Evolutionary conservation across 2,113 vertebrate species (phyloP), one percentile per base, ranked within the genome.

Genomic region (Aythya baeri): DNA sequence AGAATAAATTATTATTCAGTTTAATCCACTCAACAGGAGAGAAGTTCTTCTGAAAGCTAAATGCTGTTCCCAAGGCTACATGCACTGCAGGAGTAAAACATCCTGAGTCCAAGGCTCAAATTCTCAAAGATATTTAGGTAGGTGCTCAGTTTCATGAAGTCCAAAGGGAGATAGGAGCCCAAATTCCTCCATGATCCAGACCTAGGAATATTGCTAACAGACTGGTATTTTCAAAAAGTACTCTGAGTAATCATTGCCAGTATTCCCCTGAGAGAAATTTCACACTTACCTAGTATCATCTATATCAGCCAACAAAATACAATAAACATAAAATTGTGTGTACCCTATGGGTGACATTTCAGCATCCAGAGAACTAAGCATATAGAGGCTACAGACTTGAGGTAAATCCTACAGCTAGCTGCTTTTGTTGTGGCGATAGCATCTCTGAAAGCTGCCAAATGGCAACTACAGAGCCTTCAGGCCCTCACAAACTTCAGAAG

Each of bases 21-120:
- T 93, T 94, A 89, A 94, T 83, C 71, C 72, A 86, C 65, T 50
- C 67, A 67, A n/a, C 21, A 55, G 27, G n/a, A 87, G 26, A 63
- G 55, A 67, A 67, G 16, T 31, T 80, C 66, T 41, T 90, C 58
- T 79, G 67, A 62, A 94, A 89, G 18, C 36, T 50, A 61, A 91
- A 55, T 41, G n/a, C n/a, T 55, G 22, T 32, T 96, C 72, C 67
- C 91, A 83, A 62, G 55, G 43, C 65, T 81, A 32, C 50, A 16
- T 3, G 38, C 44, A 66, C 20, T 23, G 71, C 58, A 91, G 63
- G 55, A 83, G 27, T 41, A 71, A 94, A 63, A 49, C 1, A 10
- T 71, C 71, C 52, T 58, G 43, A 21, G 46, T 7, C 55, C 52
- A 41, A 63, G 72, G 17, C n/a, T 80, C 59, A 52, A 16, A 46